phyloP scores from a whole-genome alignment of 2,113 vertebrate species.

The Channa argus region DNA sequence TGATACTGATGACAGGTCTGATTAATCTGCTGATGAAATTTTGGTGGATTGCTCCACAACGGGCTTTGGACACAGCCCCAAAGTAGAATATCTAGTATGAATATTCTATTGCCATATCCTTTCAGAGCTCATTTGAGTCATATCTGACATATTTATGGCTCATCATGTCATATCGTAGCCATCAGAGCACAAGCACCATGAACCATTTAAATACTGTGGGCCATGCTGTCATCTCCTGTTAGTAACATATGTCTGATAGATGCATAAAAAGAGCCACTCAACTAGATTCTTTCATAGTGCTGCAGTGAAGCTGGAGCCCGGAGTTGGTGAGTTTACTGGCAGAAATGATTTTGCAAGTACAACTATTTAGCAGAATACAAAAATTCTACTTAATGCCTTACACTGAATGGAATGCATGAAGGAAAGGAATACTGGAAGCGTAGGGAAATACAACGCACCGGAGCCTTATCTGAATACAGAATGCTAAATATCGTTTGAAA shows the following conservation, averaged over 20 bases:
- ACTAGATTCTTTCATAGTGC: conserved; percentile 60
- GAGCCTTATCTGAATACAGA: conserved; percentile 46
- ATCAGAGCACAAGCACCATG: conserved; percentile 77
- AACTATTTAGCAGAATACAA: conserved; percentile 51
- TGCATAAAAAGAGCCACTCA: conserved; percentile 73
- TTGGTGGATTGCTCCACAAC: conserved; percentile 60
- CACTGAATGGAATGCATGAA: conserved; percentile 28
- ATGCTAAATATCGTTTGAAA: conserved; percentile 49
- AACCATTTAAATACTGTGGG: conserved; percentile 83
- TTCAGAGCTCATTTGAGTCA: conserved; percentile 80
- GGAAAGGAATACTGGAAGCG: conserved; percentile 25
- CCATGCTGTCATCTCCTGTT: conserved; percentile 80
- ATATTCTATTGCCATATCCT: conserved; percentile 70
- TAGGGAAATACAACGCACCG: conserved; percentile 45
- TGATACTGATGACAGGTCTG: conserved; percentile 77
- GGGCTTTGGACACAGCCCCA: conserved; percentile 65
- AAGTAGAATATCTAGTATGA: conserved; percentile 70
- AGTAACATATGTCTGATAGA: conserved; percentile 76
- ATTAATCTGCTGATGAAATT: conserved; percentile 74
- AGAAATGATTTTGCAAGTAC: conserved; percentile 34
- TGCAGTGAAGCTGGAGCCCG: conserved; percentile 24
- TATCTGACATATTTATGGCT: conserved; percentile 82
- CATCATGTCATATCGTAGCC: conserved; percentile 78
- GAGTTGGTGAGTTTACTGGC: conserved; percentile 39
- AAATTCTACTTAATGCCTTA: conserved; percentile 39